Base-by-base conservation (phyloP, 2,797 vertebrate species). In the Chelon labrosus region DNA sequence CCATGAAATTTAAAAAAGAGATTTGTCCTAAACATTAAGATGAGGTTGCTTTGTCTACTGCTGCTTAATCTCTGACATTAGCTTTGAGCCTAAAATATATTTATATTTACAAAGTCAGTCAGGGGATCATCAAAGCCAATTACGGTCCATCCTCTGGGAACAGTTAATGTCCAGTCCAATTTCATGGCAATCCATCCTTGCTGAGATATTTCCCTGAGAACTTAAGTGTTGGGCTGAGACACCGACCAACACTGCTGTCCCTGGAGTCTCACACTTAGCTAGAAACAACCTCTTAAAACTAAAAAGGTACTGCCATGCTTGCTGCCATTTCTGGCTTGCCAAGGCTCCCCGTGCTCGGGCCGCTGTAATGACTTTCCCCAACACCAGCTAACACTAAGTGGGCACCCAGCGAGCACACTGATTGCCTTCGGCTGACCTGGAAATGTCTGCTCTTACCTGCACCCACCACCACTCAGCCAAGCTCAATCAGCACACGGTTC, bases 381-480 rank as follows among this genome's bases (percentile, higher is more conserved):
- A 75, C 69, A 79, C 57, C 57, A 52, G 35, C 66, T 3, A 57
- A 55, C 49, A 54, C 80, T 79, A 77, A 85, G 83, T 83, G 83
- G 70, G 64, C 77, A 54, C 55, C 70, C 70, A 3, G 65, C 52
- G 10, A 73, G 82, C 73, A 70, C 55, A 54, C 59, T 41, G 80
- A 79, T 65, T 66, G 84, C 83, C 72, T 80, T 74, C 0, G 68
- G 83, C 82, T 87, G 86, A 88, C 89, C 88, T 87, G 90, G 80
- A 89, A 88, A 85, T 4, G 83, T 76, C 86, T 58, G 55, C 78
- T 61, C 77, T 70, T 79, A 89, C 85, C 87, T 88, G 86, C 71
- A 27, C 68, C 67, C 63, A 38, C 19, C 80, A 64, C 49, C 74
- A 65, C 79, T 84, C 62, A 50, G 60, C 27, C 0, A 58, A 42